A percentile compares a stretch with the other conserved stretches of the same genome.
phyloP scores from a whole-genome alignment of 2,888 invertebrate species.

The Polymixis flavicincta region DNA sequence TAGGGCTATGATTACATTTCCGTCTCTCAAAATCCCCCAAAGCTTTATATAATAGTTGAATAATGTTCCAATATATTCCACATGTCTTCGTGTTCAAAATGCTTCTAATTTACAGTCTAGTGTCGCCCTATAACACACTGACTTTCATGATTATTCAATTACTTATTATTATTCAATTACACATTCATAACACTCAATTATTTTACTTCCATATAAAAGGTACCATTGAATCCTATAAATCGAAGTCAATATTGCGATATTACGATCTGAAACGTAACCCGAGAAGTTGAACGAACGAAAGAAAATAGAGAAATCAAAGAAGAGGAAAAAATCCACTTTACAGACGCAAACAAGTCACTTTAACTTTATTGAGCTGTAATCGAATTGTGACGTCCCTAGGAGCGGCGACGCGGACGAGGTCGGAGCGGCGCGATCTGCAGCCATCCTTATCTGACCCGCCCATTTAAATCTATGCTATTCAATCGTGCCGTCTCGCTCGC shows the following conservation, averaged over 20 bases:
- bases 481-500: conserved; percentile 90
- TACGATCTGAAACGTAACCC: conserved; percentile 68
- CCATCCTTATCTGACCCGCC: conserved; percentile 90
- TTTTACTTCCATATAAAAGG: conserved; percentile 34
- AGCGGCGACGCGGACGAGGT: conserved; percentile 79
- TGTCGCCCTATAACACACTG: not conserved
- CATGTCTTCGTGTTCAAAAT: conserved; percentile 4
- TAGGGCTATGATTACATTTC: conserved; percentile 56
- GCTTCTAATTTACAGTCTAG: conserved; percentile 4
- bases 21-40: conserved; percentile 27
- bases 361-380: conserved; percentile 91
- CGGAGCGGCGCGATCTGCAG: conserved; percentile 85
- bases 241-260: conserved; percentile 64
- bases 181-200: conserved; percentile 31
- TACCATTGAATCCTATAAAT: conserved; percentile 54
- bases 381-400: conserved; percentile 90
- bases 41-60: conserved; percentile 52
- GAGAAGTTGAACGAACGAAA: conserved; percentile 72
- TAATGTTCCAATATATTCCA: conserved; percentile 25
- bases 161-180: conserved; percentile 13
- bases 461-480: conserved; percentile 91
- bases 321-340: conserved; percentile 90
- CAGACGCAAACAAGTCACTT: conserved; percentile 91
- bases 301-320: conserved; percentile 85
- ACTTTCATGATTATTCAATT: conserved; percentile 37